Evolutionary conservation across 2,797 vertebrate genomes (phyloP), one percentile per base, ranked within the genome.

Genomic region (Heteromormyrus szaboi): DNA sequence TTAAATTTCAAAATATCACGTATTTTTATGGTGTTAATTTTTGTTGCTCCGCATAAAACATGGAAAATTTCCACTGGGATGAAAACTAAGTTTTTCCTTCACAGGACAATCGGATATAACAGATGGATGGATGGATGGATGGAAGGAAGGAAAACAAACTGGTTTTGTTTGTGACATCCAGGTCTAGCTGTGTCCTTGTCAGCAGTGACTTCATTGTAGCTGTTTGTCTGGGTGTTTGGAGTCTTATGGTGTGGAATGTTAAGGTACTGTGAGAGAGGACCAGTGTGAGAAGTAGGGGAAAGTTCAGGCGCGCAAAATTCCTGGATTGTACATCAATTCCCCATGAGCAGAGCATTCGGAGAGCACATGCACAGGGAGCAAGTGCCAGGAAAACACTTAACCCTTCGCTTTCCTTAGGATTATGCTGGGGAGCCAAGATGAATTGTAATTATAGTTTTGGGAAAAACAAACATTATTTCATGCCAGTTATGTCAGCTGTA

Each of bases 261-360:
- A 83, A 14, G 88, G 68, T 91, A 88, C 89, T 89, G 87, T 79
- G 88, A 91, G 51, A 46, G 85, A 9, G 76, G 89, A 91, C 59
- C 91, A 94, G 92, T 95, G 96, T 96, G 95, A 95, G 95, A 96
- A 96, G 92, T 95, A 93, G 95, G 95, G 95, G 94, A 96, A 95
- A 96, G 96, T 93, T 96, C 95, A 95, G 85, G 89, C 91, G 89
- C 90, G 93, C 89, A 94, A 90, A 94, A 91, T 88, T 92, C 46
- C 91, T 88, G 90, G 89, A 91, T 92, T 92, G 89, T 85, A 17
- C 65, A 91, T 90, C 90, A 76, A 59, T 79, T 92, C 90, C 91
- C 88, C 89, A 92, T 89, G 83, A n/a, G 68, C 88, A 22, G 89
- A 89, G 90, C 91, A 87, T 90, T 90, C 92, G 84, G 14, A 87